Evolutionary conservation across 1,140 invertebrate species (phyloP).

Genomic region (Rhopalosiphum maidis): DNA sequence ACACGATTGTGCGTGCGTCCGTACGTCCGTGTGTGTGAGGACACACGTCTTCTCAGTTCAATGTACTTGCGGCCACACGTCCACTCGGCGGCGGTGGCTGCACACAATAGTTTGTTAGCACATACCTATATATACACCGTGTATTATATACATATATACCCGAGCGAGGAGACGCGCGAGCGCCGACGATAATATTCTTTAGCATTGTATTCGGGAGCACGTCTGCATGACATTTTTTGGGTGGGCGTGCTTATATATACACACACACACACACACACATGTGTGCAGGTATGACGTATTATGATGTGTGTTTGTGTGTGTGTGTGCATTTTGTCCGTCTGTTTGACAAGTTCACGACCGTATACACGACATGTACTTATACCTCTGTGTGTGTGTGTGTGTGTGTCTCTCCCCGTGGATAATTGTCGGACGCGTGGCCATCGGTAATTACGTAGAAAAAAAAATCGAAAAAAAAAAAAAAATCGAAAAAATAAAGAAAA

Average conservation of each 20-base stretch:
- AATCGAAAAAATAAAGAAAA: slow-evolving; percentile 42
- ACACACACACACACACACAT: too few relatives aligned
- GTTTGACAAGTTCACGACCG: slow-evolving; percentile 53
- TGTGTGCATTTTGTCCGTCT: slow-evolving; percentile 33
- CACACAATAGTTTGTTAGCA: slow-evolving; percentile 57
- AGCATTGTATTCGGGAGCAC: slow-evolving; percentile 57
- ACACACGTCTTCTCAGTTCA: slow-evolving; percentile 51
- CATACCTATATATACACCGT: not conserved
- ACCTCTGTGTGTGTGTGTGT: not conserved
- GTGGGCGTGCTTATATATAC: slow-evolving; percentile 48
- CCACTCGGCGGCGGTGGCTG: not conserved
- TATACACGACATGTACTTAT: not conserved
- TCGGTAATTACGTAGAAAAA: slow-evolving; percentile 49
- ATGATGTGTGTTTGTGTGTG: not conserved
- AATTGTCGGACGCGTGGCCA: slow-evolving; percentile 54
- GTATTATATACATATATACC: not conserved
- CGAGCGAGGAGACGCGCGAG: slow-evolving; percentile 43
- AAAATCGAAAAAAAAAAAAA: not conserved
- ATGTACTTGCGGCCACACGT: slow-evolving; percentile 49
- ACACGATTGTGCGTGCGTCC: not conserved
- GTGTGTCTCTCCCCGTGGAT: slow-evolving; percentile 54
- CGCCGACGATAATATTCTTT: slow-evolving; percentile 50
- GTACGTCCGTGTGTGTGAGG: not conserved
- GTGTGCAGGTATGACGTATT: not conserved
- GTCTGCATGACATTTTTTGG: slow-evolving; percentile 56